These are phyloP conservation scores for Coptotermes formosanus DNA, from an alignment of 1,140 invertebrate species.

Conservation along the genomic window DNA sequence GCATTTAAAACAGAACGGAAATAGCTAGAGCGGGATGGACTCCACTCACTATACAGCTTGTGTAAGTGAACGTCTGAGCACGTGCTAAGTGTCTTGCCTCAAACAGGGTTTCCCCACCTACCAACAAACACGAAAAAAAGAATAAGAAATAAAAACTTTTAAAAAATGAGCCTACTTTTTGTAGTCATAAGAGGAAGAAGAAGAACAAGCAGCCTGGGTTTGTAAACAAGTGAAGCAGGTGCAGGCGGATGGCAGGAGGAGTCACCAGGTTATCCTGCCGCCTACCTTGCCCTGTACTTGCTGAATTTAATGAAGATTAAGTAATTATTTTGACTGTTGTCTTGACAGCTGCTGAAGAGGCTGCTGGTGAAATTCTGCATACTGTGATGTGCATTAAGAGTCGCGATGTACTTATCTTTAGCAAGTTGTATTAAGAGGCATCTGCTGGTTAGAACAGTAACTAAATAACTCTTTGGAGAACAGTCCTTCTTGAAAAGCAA, in stretches of 20 bases:
- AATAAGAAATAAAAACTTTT: background rate
- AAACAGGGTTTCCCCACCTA: background rate
- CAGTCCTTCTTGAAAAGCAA: too few relatives aligned
- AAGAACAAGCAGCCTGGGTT: background rate
- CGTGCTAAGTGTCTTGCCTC: background rate
- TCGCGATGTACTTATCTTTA: background rate
- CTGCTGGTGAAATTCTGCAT: background rate
- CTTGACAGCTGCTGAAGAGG: background rate
- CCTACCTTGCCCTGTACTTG: background rate
- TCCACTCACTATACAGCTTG: background rate
- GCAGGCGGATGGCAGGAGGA: background rate
- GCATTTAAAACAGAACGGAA: background rate
- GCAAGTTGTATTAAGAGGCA: too few relatives aligned
- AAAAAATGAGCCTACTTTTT: background rate
- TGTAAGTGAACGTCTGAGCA: background rate
- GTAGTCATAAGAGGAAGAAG: background rate
- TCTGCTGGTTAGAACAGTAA: too few relatives aligned
- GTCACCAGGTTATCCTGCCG: background rate
- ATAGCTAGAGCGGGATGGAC: background rate
- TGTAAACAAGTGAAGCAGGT: background rate
- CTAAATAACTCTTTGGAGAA: too few relatives aligned
- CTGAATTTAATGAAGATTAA: background rate
- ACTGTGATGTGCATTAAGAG: background rate
- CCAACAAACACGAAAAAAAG: background rate
- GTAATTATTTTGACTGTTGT: background rate